Evolutionary conservation across 2,797 vertebrate genomes (phyloP).

Genomic region (Myotis planiceps): DNA sequence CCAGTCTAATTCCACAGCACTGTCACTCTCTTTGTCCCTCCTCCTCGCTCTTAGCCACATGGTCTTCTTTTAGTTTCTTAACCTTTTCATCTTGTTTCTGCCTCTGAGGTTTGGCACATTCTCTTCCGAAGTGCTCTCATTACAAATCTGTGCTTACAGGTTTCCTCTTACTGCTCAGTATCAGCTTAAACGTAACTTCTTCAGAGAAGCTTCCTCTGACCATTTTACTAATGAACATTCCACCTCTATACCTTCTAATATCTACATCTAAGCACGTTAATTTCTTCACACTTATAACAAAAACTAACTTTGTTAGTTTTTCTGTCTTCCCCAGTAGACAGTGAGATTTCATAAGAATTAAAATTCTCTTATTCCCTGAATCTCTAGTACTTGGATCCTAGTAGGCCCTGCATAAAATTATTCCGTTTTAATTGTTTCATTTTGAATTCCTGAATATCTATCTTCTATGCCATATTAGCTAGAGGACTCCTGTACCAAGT

Average conservation of each 20-base stretch:
- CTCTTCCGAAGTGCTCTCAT: not conserved
- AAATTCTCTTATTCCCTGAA: not conserved
- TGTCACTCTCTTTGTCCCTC: not conserved
- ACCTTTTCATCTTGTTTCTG: not conserved
- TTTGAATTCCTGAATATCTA: not conserved
- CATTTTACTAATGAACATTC: not conserved
- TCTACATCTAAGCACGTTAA: not conserved
- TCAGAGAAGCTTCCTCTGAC: not conserved
- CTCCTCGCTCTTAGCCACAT: not conserved
- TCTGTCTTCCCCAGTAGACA: not conserved
- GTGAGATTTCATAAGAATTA: not conserved
- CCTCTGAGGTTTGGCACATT: not conserved
- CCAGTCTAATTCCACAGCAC: not conserved
- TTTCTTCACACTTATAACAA: not conserved
- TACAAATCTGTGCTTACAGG: not conserved
- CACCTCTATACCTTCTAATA: not conserved
- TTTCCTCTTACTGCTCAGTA: not conserved
- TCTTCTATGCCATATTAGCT: not conserved
- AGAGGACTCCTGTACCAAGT: not conserved
- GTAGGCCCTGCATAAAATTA: not conserved
- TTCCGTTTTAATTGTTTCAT: not conserved
- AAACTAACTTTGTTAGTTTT: not conserved
- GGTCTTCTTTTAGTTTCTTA: not conserved
- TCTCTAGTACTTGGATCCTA: not conserved
- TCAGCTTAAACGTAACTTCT: not conserved